phyloP scores from a whole-genome alignment of 2,888 invertebrate genomes.

The Apotomis turbidana region DNA sequence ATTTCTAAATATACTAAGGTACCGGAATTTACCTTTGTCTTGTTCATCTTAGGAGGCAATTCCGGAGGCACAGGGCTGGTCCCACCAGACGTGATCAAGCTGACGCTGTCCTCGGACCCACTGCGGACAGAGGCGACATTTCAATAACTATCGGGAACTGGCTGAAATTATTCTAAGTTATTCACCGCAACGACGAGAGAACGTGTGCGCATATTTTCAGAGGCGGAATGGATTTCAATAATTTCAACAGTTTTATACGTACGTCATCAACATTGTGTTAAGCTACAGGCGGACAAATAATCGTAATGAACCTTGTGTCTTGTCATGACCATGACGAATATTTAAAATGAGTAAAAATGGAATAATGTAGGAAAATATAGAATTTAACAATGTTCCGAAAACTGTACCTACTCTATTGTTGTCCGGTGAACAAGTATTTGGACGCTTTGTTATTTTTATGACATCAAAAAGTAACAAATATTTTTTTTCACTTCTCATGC shows the following conservation, averaged over 20 bases:
- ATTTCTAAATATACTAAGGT: no score
- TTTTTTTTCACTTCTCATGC: no score
- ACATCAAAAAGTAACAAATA: no score
- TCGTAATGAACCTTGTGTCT: neutral
- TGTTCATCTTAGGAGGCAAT: constrained; percentile 83
- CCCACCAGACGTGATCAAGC: constrained; percentile 72
- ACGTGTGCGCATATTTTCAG: constrained; percentile 32
- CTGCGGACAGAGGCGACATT: constrained; percentile 49
- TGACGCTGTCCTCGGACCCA: constrained; percentile 77
- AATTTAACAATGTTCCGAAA: no score
- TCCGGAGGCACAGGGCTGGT: constrained; percentile 79
- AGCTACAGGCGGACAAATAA: neutral
- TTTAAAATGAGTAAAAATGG: no score
- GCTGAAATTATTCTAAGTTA: constrained; percentile 30
- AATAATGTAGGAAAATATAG: no score
- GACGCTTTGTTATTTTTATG: no score
- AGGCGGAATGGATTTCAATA: constrained; percentile 17
- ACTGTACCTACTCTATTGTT: no score
- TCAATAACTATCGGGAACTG: constrained; percentile 32
- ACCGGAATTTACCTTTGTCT: constrained; percentile 60
- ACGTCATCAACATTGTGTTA: neutral
- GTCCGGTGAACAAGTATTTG: no score
- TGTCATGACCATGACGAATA: no score
- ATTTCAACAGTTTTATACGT: constrained; percentile 7
- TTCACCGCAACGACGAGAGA: constrained; percentile 18